Conservation (phyloP, 1,140 invertebrate genomes). For the Pseudomyrmex pallidus region DNA sequence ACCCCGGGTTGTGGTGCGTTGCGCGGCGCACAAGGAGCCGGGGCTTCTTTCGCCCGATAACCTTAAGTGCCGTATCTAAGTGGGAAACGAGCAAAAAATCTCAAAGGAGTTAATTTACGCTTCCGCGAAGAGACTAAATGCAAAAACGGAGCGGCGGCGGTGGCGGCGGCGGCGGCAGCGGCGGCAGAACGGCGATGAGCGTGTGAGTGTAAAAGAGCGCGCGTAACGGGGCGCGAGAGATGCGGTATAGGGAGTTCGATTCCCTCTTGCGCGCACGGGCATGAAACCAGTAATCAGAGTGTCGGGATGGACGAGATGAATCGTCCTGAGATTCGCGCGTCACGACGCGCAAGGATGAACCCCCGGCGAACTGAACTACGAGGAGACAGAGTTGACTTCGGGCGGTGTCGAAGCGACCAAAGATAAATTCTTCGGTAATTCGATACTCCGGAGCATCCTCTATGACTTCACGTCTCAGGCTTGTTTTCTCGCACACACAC, state of each 20-base stretch:
- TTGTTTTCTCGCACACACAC: neutral
- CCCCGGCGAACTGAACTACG: constrained; percentile 53
- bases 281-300: constrained; percentile 84
- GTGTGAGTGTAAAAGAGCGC: constrained; percentile 15
- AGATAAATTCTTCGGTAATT: constrained; percentile 55
- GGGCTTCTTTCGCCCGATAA: constrained; percentile 22
- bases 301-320: constrained; percentile 83
- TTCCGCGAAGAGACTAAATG: constrained; percentile 61
- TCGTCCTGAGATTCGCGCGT: constrained; percentile 77
- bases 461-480: neutral
- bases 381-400: constrained; percentile 39
- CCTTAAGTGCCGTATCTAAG: constrained; percentile 60
- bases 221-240: constrained; percentile 49
- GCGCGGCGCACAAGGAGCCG: constrained; percentile 44
- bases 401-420: constrained; percentile 26
- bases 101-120: constrained; percentile 62
- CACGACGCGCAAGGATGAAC: constrained; percentile 69
- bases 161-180: too few species aligned
- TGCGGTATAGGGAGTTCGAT: constrained; percentile 64
- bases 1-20: neutral
- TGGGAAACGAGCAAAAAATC: constrained; percentile 56
- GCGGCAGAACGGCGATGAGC: neutral
- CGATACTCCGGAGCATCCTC: neutral
- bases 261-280: constrained; percentile 75
- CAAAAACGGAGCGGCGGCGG: constrained; percentile 35